These are phyloP conservation scores for Phocoena phocoena DNA, from an alignment of 2,113 vertebrate genomes.

Conservation along the genomic window DNA sequence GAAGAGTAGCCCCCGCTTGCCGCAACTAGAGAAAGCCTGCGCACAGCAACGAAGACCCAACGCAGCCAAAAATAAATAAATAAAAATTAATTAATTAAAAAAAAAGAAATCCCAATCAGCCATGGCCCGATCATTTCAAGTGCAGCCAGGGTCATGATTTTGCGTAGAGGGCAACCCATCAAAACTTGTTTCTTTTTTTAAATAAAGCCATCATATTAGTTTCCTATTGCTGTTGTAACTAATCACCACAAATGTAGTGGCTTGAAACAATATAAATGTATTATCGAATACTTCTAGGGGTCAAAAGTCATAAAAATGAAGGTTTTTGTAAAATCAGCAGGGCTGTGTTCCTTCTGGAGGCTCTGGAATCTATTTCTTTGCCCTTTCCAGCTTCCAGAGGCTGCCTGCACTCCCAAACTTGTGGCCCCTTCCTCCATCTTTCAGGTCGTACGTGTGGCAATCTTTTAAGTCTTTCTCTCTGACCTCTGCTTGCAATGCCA, in stretches of 20 bases:
- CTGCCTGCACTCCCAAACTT: no score
- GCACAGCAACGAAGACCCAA: no score
- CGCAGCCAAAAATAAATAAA: no score
- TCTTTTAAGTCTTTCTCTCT: background rate
- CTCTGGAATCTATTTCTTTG: background rate
- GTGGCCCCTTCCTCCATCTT: background rate
- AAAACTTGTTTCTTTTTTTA: background rate
- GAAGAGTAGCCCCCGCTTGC: no score
- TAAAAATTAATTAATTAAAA: no score
- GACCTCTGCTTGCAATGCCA: background rate
- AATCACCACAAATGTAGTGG: background rate
- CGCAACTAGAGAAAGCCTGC: no score
- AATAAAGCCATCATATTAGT: background rate
- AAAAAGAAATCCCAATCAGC: background rate
- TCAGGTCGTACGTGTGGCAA: background rate
- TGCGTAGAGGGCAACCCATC: background rate
- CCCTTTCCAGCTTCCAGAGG: background rate
- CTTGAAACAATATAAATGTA: background rate
- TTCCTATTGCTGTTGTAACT: background rate
- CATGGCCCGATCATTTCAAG: background rate
- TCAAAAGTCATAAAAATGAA: background rate
- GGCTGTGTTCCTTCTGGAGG: background rate
- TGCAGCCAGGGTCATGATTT: background rate
- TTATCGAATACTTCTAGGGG: background rate
- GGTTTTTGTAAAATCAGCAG: background rate